Base-by-base conservation (phyloP, 2,888 invertebrate genomes). In the Macrophya alboannulata region DNA sequence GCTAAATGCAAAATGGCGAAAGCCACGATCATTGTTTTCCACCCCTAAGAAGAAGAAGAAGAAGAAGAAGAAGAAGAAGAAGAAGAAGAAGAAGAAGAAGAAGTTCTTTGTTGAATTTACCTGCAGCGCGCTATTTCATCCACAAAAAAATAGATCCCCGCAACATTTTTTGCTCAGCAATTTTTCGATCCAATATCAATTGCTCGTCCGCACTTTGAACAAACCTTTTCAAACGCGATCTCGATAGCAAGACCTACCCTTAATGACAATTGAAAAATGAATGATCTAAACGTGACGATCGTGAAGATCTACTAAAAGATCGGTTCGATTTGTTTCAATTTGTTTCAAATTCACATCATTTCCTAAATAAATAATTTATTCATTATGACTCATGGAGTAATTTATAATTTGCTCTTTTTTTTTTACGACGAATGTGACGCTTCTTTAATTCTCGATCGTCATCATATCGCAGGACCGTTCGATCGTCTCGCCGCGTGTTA, bases 1-100 rank as follows among this genome's bases (percentile, higher is more conserved):
- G 88, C 88, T 86, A 86, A 85, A 90, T 88, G 87, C 89, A 90
- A 91, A 91, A 91, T 91, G 90, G 90, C 91, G 91, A 91, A 68
- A 40, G 12, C 37, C 62, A 43, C 21, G 81, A 77, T 55, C 77
- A 51, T 55, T 77, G 77, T 77, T 65, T 43, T n/a, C 3, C 37
- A 15, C 4, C 4, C 10, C 48, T n/a, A n/a, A n/a, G n/a, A n/a
- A n/a, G n/a, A n/a, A n/a, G n/a, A n/a, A n/a, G n/a, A n/a, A n/a
- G n/a, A n/a, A n/a, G n/a, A n/a, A n/a, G n/a, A n/a, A n/a, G n/a
- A n/a, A n/a, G n/a, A n/a, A n/a, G n/a, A n/a, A n/a, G n/a, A n/a
- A n/a, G n/a, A n/a, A n/a, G n/a, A n/a, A n/a, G n/a, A n/a, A n/a
- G n/a, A n/a, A n/a, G 45, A 25, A 31, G 85, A 85, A 86, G 83